Evolutionary conservation across 2,888 invertebrate genomes (phyloP), one percentile per base, ranked within the genome.

Genomic region (Megalurothrips usitatus): DNA sequence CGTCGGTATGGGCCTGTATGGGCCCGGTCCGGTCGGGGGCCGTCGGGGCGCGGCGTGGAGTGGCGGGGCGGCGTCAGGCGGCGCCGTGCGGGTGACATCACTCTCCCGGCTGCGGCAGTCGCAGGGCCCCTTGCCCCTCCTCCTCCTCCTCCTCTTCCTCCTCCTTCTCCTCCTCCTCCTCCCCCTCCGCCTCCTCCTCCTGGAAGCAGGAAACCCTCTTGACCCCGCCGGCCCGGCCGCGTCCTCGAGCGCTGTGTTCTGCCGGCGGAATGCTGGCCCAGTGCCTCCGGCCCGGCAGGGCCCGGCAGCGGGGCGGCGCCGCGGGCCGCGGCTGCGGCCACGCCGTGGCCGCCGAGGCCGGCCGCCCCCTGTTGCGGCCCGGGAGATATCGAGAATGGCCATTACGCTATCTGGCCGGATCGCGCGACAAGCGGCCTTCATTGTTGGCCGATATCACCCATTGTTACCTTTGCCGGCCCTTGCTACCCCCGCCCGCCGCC

Each of bases 381-480:
- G 68, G 14, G 58, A 75, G 68, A 75, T 75, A 75, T 75, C 68
- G 68, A 26, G 68, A 75, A 75, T 75, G 68, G 68, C 68, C 68
- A 75, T 75, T 75, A 75, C 68, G 68, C 68, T 75, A 75, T 75
- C 68, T 75, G 68, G 34, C 23, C 68, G 68, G 68, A 75, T 75
- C 68, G 68, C 68, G 68, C 68, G 68, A 75, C 68, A 75, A 75
- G 68, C 68, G 23, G 68, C 68, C 68, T 75, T 75, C 68, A 75
- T 75, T 75, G 68, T 75, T 75, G 68, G 68, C 58, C 68, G 68
- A 75, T 75, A 75, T 75, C 68, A 26, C 68, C 26, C 68, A 75
- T 75, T 75, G 68, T 75, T 75, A 26, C 68, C 68, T 26, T 12
- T 12, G 68, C 68, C 68, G 23, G 26, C 26, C 34, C 34, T 43